Base-by-base conservation (phyloP, 2,797 vertebrate genomes). In the Echeneis naucrates region DNA sequence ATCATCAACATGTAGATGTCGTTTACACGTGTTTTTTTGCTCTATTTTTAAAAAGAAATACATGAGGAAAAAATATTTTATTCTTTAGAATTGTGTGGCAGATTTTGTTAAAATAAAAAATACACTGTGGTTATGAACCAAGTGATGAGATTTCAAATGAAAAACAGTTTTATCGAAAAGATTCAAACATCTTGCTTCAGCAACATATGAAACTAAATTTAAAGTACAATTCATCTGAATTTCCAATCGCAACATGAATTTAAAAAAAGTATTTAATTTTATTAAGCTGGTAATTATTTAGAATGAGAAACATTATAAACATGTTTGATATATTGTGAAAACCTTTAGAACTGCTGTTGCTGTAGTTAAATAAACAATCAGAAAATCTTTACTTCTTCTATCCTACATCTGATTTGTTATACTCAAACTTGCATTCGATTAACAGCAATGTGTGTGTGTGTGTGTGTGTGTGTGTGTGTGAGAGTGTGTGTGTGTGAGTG, bases 391-490 rank as follows among this genome's bases (percentile, higher is more conserved):
- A 35, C 16, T 45, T 44, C 11, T 50, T 0, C 4, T 11, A 1
- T 8, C 1, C 4, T 33, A 12, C 9, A 6, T 21, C 50, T 37
- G 12, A 30, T 0, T 0, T 27, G 1, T 16, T 7, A 9, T 52
- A 4, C 4, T 2, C 42, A 38, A 62, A 30, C 2, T 21, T 42
- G 1, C 27, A 19, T 35, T 14, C 40, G 3, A 48, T 33, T 50
- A 27, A 51, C 3, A 33, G 24, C 23, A 42, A 8, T 64, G n/a
- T 66, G 10, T 62, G 24, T 55, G 24, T 33, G 47, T 64, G n/a
- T 66, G 10, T 62, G 24, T 55, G 24, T 33, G 47, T 67, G n/a
- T 12, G 51, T 59, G 50, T 68, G 63, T 77, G 30, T 27, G 11
- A 37, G 19, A 42, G 8, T 64, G n/a, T 66, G 10, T 62, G 24